These are phyloP conservation scores for Dreissena rostriformis DNA, from an alignment of 1,140 invertebrate species.

Conservation along the genomic window DNA sequence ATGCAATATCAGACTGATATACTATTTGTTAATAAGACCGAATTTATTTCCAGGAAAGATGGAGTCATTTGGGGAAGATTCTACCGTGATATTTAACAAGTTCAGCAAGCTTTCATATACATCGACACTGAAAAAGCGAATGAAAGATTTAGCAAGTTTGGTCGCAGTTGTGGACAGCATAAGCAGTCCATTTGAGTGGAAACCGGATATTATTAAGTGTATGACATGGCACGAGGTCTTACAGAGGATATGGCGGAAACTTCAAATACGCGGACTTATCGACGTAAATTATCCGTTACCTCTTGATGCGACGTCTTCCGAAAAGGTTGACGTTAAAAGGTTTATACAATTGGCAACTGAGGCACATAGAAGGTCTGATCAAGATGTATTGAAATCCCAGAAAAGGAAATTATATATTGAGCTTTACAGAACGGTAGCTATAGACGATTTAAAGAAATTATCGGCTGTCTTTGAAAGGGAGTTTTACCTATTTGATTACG, in stretches of 20 bases:
- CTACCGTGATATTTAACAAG: background rate
- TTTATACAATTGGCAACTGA: constrained; percentile 6
- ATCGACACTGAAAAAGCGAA: background rate
- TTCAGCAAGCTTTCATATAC: background rate
- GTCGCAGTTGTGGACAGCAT: constrained; percentile 30
- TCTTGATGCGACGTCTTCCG: background rate
- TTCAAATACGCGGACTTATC: constrained; percentile 35
- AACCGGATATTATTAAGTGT: constrained; percentile 7
- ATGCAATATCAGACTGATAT: background rate
- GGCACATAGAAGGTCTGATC: background rate
- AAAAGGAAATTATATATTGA: constrained; percentile 10
- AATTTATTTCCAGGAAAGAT: constrained; percentile 24
- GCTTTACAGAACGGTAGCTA: constrained; percentile 17
- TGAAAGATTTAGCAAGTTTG: background rate
- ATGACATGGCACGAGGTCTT: constrained; percentile 22
- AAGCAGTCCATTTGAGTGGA: constrained; percentile 37
- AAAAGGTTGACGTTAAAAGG: background rate
- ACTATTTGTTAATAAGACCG: background rate
- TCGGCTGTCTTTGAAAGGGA: constrained; percentile 35
- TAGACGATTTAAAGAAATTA: constrained; percentile 24
- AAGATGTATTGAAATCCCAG: background rate
- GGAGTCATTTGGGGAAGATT: constrained; percentile 38
- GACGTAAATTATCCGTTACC: background rate
- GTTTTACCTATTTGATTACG: constrained; percentile 56
- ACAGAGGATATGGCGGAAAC: constrained; percentile 38